A percentile compares a stretch with the other conserved stretches of the same genome.
phyloP scores from a whole-genome alignment of 2,888 invertebrate species.

The Panzeria rudis region DNA sequence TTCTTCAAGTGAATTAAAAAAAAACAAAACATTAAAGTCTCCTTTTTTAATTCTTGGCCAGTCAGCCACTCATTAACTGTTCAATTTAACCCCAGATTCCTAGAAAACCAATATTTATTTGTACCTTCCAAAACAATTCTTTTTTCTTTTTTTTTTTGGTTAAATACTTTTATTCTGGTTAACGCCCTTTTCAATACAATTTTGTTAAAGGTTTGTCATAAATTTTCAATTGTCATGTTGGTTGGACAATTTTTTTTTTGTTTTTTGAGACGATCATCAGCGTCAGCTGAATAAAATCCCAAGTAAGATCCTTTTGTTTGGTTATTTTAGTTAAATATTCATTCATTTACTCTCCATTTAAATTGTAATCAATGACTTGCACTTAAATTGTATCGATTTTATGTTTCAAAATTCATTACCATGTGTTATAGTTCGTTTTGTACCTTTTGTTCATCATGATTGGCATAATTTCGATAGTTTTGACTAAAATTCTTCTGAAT shows the following conservation, averaged over 20 bases:
- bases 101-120: conserved; percentile 36
- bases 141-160: background rate
- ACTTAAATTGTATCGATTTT: conserved; percentile 65
- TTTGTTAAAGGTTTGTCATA: conserved; percentile 54
- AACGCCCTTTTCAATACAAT: conserved; percentile 57
- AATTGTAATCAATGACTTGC: conserved; percentile 68
- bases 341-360: conserved; percentile 44
- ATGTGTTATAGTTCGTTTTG: conserved; percentile 44
- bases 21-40: conserved; percentile 6
- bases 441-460: conserved; percentile 48
- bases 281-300: conserved; percentile 72
- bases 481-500: conserved; percentile 50
- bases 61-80: conserved; percentile 50
- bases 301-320: conserved; percentile 69
- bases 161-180: conserved; percentile 59
- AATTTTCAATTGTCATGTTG: conserved; percentile 67
- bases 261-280: conserved; percentile 47
- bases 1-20: background rate
- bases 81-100: conserved; percentile 66
- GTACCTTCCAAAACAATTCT: background rate
- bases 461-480: conserved; percentile 61
- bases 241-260: conserved; percentile 60
- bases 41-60: conserved; percentile 4
- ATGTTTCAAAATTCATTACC: conserved; percentile 58
- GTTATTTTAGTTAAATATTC: conserved; percentile 32